Evolutionary conservation across 2,113 vertebrate species (phyloP).

Genomic region (Mystacornis crossleyi): DNA sequence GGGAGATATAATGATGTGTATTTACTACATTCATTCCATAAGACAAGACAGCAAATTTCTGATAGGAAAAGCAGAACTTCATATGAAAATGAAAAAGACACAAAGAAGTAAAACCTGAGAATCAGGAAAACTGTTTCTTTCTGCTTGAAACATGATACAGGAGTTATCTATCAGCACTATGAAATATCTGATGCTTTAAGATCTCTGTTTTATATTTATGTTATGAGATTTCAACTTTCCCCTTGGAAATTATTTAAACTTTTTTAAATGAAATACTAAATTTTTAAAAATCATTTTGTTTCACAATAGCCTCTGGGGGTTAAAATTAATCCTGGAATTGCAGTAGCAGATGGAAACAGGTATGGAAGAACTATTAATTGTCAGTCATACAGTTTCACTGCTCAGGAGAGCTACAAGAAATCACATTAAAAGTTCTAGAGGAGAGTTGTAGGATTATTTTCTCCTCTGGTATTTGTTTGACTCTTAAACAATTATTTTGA

Average conservation of each 20-base stretch:
- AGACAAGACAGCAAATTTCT: not conserved
- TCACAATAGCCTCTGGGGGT: not conserved
- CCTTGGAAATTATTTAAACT: not conserved
- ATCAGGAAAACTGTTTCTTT: not conserved
- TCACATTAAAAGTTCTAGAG: not conserved
- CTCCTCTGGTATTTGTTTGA: not conserved
- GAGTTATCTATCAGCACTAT: not conserved
- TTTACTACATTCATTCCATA: not conserved
- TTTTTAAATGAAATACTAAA: not conserved
- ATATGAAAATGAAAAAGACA: not conserved
- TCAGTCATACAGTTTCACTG: not conserved
- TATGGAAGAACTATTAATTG: not conserved
- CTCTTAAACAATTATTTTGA: not conserved
- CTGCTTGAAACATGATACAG: not conserved
- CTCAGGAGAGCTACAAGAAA: not conserved
- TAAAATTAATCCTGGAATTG: not conserved
- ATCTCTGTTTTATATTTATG: not conserved
- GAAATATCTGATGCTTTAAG: not conserved
- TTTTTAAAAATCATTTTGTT: not conserved
- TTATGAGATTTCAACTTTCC: not conserved
- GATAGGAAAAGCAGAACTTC: not conserved
- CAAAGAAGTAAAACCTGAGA: not conserved
- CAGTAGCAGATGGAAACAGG: not conserved
- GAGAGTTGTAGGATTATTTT: not conserved
- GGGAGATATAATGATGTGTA: not conserved